Conservation (phyloP, 2,113 vertebrate genomes). For the Vanacampus margaritifer region DNA sequence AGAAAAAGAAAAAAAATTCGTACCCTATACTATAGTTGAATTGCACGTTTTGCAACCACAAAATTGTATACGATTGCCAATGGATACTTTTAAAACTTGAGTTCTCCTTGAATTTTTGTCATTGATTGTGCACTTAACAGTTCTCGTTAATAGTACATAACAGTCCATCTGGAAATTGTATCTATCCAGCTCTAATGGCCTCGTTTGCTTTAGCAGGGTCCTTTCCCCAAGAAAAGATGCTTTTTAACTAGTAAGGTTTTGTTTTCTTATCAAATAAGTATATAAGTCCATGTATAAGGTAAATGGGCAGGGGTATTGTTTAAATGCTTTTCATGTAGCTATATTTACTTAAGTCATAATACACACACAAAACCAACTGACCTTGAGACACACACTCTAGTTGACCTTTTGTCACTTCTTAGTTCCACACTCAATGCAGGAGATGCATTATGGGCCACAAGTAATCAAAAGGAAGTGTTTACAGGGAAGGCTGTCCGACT, state of each 20-base stretch:
- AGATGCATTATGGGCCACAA: slow-evolving; percentile 61
- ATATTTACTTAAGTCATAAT: slow-evolving; percentile 75
- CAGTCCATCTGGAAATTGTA: slow-evolving; percentile 47
- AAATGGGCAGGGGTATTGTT: slow-evolving; percentile 44
- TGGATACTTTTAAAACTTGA: slow-evolving; percentile 37
- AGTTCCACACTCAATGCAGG: slow-evolving; percentile 67
- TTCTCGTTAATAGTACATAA: slow-evolving; percentile 38
- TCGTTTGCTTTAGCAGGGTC: slow-evolving; percentile 82
- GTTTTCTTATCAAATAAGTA: slow-evolving; percentile 57
- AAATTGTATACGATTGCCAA: slow-evolving; percentile 54
- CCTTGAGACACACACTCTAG: slow-evolving; percentile 73
- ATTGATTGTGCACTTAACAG: slow-evolving; percentile 65
- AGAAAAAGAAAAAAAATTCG: slow-evolving; percentile 15
- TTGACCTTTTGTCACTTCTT: slow-evolving; percentile 82
- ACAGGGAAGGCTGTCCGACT: slow-evolving; percentile 76
- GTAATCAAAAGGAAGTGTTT: slow-evolving; percentile 74
- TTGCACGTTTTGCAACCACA: slow-evolving; percentile 58
- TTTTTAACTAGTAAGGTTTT: slow-evolving; percentile 92
- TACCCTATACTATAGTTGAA: slow-evolving; percentile 51
- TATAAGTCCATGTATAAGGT: slow-evolving; percentile 49
- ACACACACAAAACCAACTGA: slow-evolving; percentile 71
- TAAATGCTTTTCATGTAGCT: slow-evolving; percentile 66
- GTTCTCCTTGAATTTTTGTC: slow-evolving; percentile 43
- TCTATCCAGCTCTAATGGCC: slow-evolving; percentile 81
- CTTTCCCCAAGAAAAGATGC: slow-evolving; percentile 80